Percentiles rank a stretch among this genome's conserved stretches.
Conservation (phyloP, 2,797 vertebrate genomes). For the Myotis planiceps region DNA sequence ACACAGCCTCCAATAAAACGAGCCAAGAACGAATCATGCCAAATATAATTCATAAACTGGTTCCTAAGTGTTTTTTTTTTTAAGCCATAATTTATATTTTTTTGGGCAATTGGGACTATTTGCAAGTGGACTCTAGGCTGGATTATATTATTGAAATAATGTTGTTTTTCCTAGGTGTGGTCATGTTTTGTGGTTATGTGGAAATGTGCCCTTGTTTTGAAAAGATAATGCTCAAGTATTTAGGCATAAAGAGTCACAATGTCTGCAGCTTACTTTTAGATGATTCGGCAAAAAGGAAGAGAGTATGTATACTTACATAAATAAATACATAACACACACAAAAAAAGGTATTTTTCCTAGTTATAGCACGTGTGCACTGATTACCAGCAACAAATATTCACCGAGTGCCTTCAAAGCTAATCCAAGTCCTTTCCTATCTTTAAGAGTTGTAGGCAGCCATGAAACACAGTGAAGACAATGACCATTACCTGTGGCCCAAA, state of each 20-base stretch:
- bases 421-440: background rate
- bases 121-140: background rate
- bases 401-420: background rate
- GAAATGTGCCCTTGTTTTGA: background rate
- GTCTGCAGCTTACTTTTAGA: background rate
- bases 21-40: background rate
- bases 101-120: background rate
- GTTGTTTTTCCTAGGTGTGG: background rate
- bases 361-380: background rate
- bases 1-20: background rate
- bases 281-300: background rate
- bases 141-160: background rate
- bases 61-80: background rate
- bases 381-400: background rate
- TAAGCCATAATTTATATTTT: background rate
- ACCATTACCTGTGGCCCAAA: background rate
- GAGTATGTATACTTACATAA: background rate
- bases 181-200: background rate
- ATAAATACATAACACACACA: background rate
- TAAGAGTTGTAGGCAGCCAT: background rate
- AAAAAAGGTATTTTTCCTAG: conserved; percentile 20
- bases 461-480: background rate
- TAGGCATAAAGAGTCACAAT: background rate
- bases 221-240: background rate
- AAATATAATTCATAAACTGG: background rate